Evolutionary conservation across 2,113 vertebrate species (phyloP), one percentile per base, ranked within the genome.

Genomic region (Calypte anna): DNA sequence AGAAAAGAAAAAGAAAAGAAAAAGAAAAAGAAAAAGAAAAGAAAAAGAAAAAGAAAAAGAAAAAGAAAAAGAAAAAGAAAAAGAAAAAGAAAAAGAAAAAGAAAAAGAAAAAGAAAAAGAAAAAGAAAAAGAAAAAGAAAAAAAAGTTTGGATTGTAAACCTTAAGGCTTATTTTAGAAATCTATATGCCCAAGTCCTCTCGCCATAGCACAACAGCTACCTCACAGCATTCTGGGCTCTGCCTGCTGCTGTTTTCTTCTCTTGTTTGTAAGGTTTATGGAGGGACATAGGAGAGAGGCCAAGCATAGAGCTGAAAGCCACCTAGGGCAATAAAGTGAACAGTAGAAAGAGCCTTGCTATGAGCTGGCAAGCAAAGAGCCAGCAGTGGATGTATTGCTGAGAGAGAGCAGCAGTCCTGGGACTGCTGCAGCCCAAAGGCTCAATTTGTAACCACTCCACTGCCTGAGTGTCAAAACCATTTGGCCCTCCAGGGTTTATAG

Each of bases 381-480:
- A 1, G 57, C 57, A 40, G 80, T 94, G 90, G 74, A 95, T 90
- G 76, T 79, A 91, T 88, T 86, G 80, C 86, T 88, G 77, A 94
- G 84, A 84, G 81, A 57, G 44, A 96, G 66, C 70, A 79, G 78
- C 66, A 64, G 75, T 48, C 62, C 66, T 59, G 91, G 85, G 86
- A 70, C n/a, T 53, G 74, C n/a, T 58, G 62, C 53, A 88, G 53
- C 68, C 69, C 85, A 83, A 64, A 87, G 67, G 70, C 67, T 76
- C 58, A 2, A 75, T 94, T 89, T 93, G 80, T 94, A 93, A 85
- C 66, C 10, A 3, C 80, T 72, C 69, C 2, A 2, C 82, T 69
- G 82, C 92, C 54, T 86, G 51, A 89, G 69, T 86, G 91, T 97
- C 86, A 84, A 63, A 91, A 51, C 23, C 51, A 66, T 55, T 79